A percentile compares a stretch with the other conserved stretches of the same genome.
These are phyloP conservation scores for Hoplodrina ambigua DNA, from an alignment of 2,888 invertebrate genomes.

Conservation along the genomic window DNA sequence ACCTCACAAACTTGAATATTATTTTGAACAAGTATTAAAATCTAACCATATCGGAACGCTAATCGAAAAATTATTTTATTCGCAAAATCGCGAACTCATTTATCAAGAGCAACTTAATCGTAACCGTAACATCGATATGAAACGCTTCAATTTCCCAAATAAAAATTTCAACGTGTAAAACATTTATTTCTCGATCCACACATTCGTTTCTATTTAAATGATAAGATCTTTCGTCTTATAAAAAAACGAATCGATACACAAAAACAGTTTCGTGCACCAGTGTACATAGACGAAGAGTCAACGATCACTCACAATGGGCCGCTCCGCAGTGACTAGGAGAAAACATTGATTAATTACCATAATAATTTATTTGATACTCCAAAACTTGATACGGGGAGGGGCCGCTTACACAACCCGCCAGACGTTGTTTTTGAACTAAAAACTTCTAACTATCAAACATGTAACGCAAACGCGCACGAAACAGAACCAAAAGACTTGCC, in stretches of 20 bases:
- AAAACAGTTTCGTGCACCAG: slow-evolving; percentile 83
- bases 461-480: slow-evolving; percentile 76
- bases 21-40: slow-evolving; percentile 19
- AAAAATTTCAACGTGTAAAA: slow-evolving; percentile 54
- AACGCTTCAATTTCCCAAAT: slow-evolving; percentile 57
- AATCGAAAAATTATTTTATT: slow-evolving; percentile 42
- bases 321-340: slow-evolving; percentile 88
- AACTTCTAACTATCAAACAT: slow-evolving; percentile 71
- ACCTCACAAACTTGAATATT: not conserved
- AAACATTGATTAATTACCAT: slow-evolving; percentile 91
- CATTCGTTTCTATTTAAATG: slow-evolving; percentile 70
- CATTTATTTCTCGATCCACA: slow-evolving; percentile 66
- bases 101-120: slow-evolving; percentile 48
- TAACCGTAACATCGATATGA: slow-evolving; percentile 52
- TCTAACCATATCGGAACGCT: slow-evolving; percentile 33
- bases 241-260: slow-evolving; percentile 78
- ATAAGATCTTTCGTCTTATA: slow-evolving; percentile 70
- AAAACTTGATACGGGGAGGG: slow-evolving; percentile 88
- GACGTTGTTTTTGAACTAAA: slow-evolving; percentile 82
- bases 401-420: slow-evolving; percentile 81
- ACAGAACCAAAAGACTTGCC: slow-evolving; percentile 72
- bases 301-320: slow-evolving; percentile 88
- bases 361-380: slow-evolving; percentile 91
- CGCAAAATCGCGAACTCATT: slow-evolving; percentile 46
- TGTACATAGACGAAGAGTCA: slow-evolving; percentile 82